Base-by-base conservation (phyloP, 2,797 vertebrate species). In the Anguilla pacifica region DNA sequence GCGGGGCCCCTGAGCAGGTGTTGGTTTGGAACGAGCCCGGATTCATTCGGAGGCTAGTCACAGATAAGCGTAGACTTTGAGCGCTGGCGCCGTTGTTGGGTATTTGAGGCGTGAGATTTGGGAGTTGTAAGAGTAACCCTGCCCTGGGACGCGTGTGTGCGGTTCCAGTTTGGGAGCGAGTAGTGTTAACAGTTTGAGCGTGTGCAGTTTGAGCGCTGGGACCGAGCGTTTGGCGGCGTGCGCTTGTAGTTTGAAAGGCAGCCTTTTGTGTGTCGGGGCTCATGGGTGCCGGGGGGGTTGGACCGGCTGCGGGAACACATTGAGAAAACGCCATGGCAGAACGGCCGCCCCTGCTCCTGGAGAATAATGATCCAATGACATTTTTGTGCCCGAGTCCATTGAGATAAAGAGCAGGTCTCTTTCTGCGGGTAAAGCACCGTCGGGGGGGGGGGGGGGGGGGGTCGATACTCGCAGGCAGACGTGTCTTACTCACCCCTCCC, bases 401-500 rank as follows among this genome's bases (percentile, higher is more conserved):
- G 87, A 88, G 89, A 90, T 85, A 72, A 88, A 88, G 67, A 35
- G 57, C 86, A 35, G 57, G n/a, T 39, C 35, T 85, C 43, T 51
- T 15, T 59, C 17, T 28, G 46, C 35, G 55, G 43, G 43, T 89
- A 83, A 89, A 89, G 87, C 88, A 86, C 35, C 43, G 49, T 25
- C 7, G 19, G 49, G 35, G 1, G 35, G 35, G 35, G 35, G n/a
- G n/a, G 31, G 31, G 35, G 35, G 35, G 35, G 2, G 2, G 51
- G 86, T 88, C 83, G 87, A 90, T 90, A 59, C 9, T 15, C 28
- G 61, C 87, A 17, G 51, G 57, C n/a, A 35, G 74, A 35, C 83
- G 74, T 84, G 84, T 89, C 86, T 90, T 86, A 87, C 64, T 90
- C 84, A 64, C 84, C 85, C 17, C 57, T 9, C n/a, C n/a, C 22